Conservation (phyloP, 2,113 vertebrate species). For the Danio rerio region GRCz12tu NC_133189.1:48204001-48204500, state of each 20-base stretch:
- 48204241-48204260: neutral
- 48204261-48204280: neutral
- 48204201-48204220: neutral
- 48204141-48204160: slow-evolving; percentile 29
- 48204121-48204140: neutral
- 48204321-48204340: neutral
- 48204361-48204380: slow-evolving; percentile 69
- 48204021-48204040: neutral
- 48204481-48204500: neutral
- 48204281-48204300: neutral
- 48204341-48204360: neutral
- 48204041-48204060: neutral
- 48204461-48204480: slow-evolving; percentile 1
- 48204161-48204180: neutral
- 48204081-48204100: neutral
- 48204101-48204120: neutral
- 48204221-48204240: neutral
- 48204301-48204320: neutral
- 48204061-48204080: neutral
- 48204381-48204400: slow-evolving; percentile 71
- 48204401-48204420: neutral
- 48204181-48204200: neutral
- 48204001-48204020: neutral
- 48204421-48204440: slow-evolving; percentile 22
- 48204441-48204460: neutral